A percentile compares a stretch with the other conserved stretches of the same genome.
phyloP scores from a whole-genome alignment of 2,888 invertebrate species.

The Pardosa pseudoannulata region DNA sequence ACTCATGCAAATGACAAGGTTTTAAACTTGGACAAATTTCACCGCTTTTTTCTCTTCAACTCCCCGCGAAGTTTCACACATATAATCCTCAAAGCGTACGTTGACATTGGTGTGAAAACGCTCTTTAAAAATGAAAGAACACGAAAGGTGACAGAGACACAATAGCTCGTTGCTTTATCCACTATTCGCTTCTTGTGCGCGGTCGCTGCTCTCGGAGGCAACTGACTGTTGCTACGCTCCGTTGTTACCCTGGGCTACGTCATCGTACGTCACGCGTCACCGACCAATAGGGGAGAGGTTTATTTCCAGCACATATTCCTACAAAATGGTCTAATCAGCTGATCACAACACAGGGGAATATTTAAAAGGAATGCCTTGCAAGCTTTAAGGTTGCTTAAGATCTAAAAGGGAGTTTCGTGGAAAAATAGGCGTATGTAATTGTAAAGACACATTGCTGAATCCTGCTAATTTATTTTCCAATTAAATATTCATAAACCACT shows the following conservation, averaged over 20 bases:
- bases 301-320: conserved; percentile 44
- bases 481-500: no score
- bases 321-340: conserved; percentile 66
- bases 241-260: conserved; percentile 67
- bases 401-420: no score
- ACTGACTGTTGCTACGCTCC: conserved; percentile 71
- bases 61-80: conserved; percentile 21
- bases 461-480: no score
- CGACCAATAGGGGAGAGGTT: conserved; percentile 58
- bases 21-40: not conserved
- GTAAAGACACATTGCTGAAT: no score
- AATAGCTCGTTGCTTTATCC: conserved; percentile 24
- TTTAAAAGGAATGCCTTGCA: not conserved
- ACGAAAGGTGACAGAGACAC: conserved; percentile 15
- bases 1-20: conserved; percentile 16
- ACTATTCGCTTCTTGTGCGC: conserved; percentile 10
- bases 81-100: conserved; percentile 8
- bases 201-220: conserved; percentile 72
- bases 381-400: no score
- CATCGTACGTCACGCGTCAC: conserved; percentile 63
- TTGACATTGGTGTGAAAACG: conserved; percentile 37
- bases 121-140: not conserved
- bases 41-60: not conserved
- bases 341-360: conserved; percentile 26
- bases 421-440: no score